Evolutionary conservation across 2,113 vertebrate genomes (phyloP).

Genomic region (Verasper variegatus): DNA sequence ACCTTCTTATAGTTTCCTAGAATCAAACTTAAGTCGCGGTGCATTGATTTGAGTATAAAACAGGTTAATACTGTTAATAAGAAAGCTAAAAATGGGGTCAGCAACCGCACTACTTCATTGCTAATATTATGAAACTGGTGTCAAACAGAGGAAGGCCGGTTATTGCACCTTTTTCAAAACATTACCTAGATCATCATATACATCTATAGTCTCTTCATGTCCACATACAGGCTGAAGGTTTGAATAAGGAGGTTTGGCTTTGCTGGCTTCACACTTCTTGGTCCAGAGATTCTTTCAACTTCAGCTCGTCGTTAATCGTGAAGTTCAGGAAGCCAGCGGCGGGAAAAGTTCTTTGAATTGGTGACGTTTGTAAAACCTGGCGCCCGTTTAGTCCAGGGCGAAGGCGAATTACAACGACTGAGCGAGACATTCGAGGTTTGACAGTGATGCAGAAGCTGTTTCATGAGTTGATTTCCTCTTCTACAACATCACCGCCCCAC

Average conservation of each 20-base stretch:
- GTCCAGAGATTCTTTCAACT: slow-evolving; percentile 45
- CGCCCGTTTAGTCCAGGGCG: slow-evolving; percentile 39
- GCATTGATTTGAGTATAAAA: slow-evolving; percentile 30
- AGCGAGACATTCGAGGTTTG: slow-evolving; percentile 19
- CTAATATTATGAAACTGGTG: slow-evolving; percentile 14
- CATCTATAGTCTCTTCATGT: slow-evolving; percentile 61
- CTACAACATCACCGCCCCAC: slow-evolving; percentile 30
- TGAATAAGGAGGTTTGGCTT: slow-evolving; percentile 28
- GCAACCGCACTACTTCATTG: slow-evolving; percentile 1
- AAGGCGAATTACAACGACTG: slow-evolving; percentile 30
- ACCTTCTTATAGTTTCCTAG: not conserved
- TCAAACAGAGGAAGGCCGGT: slow-evolving; percentile 49
- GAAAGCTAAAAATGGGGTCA: not conserved
- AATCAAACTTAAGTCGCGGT: slow-evolving; percentile 10
- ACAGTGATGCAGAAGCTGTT: slow-evolving; percentile 27
- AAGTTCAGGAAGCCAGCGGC: slow-evolving; percentile 19
- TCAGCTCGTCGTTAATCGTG: slow-evolving; percentile 24
- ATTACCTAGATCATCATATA: slow-evolving; percentile 67
- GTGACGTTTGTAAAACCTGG: slow-evolving; percentile 9
- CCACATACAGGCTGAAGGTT: slow-evolving; percentile 18
- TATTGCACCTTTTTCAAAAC: slow-evolving; percentile 55
- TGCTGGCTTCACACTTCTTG: slow-evolving; percentile 35
- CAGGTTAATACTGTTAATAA: slow-evolving; percentile 48
- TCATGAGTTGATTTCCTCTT: slow-evolving; percentile 39
- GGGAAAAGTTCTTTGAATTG: slow-evolving; percentile 20